Base-by-base conservation (phyloP, 2,797 vertebrate genomes). In the Florisuga fusca region DNA sequence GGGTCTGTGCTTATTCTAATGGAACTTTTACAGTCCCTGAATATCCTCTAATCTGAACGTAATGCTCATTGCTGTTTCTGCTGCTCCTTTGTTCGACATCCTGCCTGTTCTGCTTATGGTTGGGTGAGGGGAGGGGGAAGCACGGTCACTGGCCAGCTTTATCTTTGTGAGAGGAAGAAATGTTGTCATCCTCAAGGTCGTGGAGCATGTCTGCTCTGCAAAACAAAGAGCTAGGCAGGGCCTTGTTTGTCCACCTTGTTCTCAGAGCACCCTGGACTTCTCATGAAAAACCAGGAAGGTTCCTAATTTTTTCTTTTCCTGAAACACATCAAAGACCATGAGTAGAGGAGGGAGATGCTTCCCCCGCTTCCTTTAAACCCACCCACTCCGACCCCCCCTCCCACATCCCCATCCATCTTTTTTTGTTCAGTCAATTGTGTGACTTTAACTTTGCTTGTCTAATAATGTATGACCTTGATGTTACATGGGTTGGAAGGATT, bases 1-100 rank as follows among this genome's bases (percentile, higher is more conserved):
- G 94, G 94, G 95, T 96, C 97, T 98, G 96, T 97, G 96, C 97
- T 97, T 97, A 97, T 96, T 98, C 97, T 97, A 97, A 98, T 95
- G 97, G 96, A 97, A 96, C 93, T 97, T 96, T 96, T 96, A 95
- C 96, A 97, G 96, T 87, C 85, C 66, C 93, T 93, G 95, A 97
- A 96, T 96, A 91, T 97, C 94, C 94, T 96, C 92, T 98, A 98
- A 97, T 97, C 96, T 96, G 97, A 97, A 97, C 76, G 94, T 95
- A 97, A 97, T 97, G 96, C 96, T 95, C 79, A 74, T 97, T 96
- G 95, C 96, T 91, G 94, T 95, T 96, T 91, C 88, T 94, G 27
- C 83, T 95, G 89, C 45, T 73, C 80, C 97, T 97, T 98, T 97
- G 97, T 97, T 97, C 79, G 1, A 85, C 89, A 93, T 94, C 92